Conservation (phyloP, 53 echinoderm and acorn worm species). For the Holothuria scabra region DNA sequence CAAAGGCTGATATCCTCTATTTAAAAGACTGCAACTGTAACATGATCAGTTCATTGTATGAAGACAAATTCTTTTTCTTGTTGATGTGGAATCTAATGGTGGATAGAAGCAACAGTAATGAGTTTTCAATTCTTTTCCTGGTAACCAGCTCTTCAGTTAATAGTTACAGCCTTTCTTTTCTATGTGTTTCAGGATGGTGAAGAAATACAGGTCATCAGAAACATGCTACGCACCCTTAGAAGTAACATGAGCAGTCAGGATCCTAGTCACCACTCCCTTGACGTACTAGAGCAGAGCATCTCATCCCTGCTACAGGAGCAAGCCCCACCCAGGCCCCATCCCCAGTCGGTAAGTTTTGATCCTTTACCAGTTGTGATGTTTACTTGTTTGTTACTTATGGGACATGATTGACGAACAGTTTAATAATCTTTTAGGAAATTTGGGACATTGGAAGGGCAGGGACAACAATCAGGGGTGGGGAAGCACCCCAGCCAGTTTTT, state of each 20-base stretch:
- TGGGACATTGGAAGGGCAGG: no score
- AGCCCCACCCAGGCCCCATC: neutral
- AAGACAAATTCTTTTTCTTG: neutral
- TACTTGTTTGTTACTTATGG: no score
- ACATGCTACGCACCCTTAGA: slow-evolving; percentile 75
- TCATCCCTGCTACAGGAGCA: slow-evolving; percentile 15
- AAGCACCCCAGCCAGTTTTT: no score
- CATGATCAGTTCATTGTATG: no score
- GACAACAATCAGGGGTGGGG: no score
- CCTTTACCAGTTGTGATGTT: neutral
- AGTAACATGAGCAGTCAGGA: slow-evolving; percentile 88
- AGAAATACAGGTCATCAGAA: slow-evolving; percentile 80
- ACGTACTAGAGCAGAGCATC: slow-evolving; percentile 85
- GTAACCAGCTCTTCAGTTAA: neutral
- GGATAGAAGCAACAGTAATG: neutral
- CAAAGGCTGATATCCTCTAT: no score
- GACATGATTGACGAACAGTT: no score
- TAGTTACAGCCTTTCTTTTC: neutral
- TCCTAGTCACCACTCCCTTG: slow-evolving; percentile 87
- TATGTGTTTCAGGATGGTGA: slow-evolving; percentile 71
- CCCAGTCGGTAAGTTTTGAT: neutral
- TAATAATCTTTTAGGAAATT: no score
- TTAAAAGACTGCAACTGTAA: no score
- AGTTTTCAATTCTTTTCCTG: no score
- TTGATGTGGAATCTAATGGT: neutral